Conservation (phyloP, 92 coral and sea anemone genomes). For the Desmophyllum pertusum region DNA sequence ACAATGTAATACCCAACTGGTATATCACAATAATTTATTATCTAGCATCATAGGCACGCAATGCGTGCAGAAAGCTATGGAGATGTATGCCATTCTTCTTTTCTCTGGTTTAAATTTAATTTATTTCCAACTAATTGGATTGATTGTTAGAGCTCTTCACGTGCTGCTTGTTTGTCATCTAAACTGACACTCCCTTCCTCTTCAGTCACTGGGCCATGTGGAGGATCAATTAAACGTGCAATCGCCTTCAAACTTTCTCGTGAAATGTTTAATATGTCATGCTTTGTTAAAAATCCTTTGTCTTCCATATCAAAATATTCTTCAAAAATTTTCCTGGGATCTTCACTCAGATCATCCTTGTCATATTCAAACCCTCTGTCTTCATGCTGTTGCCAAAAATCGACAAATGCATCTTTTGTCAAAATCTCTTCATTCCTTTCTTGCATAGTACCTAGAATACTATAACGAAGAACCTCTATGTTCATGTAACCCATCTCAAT, state of each 20-base stretch:
- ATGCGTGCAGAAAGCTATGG: too few relatives aligned
- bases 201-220: constrained; percentile 82
- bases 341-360: constrained; percentile 11
- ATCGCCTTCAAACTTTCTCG: constrained; percentile 71
- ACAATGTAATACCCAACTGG: too few relatives aligned
- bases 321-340: constrained; percentile 63
- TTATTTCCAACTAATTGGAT: background rate
- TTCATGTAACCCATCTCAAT: constrained; percentile 99
- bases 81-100: background rate
- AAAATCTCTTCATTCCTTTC: constrained; percentile 47
- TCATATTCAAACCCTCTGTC: constrained; percentile 36
- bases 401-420: constrained; percentile 61
- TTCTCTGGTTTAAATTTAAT: background rate
- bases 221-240: constrained; percentile 86
- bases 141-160: constrained; percentile 27
- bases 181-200: background rate
- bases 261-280: constrained; percentile 60
- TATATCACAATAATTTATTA: too few relatives aligned
- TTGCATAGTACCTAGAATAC: constrained; percentile 54
- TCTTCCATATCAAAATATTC: constrained; percentile 52
- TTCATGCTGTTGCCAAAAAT: constrained; percentile 64
- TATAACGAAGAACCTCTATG: constrained; percentile 72
- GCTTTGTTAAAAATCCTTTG: constrained; percentile 65
- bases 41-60: too few relatives aligned
- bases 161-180: background rate